Evolutionary conservation across 2,888 invertebrate species (phyloP).

Genomic region (Exocentrus adspersus): DNA sequence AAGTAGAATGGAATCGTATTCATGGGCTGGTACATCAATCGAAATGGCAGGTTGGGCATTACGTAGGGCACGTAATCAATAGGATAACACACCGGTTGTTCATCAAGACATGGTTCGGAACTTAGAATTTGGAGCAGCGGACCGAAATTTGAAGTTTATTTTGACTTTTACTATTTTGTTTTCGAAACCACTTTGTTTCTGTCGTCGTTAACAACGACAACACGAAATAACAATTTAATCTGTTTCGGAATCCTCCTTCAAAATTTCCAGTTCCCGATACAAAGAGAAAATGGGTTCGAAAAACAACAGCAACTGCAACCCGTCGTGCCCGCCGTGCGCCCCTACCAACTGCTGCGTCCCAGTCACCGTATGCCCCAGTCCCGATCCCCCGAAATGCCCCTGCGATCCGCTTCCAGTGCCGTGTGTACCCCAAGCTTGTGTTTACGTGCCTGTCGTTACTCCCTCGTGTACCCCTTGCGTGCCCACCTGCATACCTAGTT

Average conservation of each 20-base stretch:
- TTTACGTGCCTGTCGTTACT: constrained; percentile 40
- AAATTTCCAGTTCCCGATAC: constrained; percentile 13
- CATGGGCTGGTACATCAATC: constrained; percentile 26
- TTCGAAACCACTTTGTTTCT: too few species aligned
- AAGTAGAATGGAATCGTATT: constrained; percentile 32
- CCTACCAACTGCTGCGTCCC: constrained; percentile 39
- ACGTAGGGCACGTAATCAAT: constrained; percentile 30
- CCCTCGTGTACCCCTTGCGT: constrained; percentile 33
- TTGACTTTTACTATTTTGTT: too few species aligned
- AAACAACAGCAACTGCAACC: constrained; percentile 13
- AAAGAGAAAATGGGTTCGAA: neutral
- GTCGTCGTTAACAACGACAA: too few species aligned
- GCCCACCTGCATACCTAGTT: constrained; percentile 11
- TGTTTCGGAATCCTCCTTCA: constrained; percentile 1
- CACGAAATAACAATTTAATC: constrained; percentile 5
- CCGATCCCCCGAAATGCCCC: constrained; percentile 31
- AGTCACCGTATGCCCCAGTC: constrained; percentile 40
- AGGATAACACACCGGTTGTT: constrained; percentile 8
- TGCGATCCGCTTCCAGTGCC: constrained; percentile 34
- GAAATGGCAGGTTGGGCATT: constrained; percentile 29
- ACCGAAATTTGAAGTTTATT: too few species aligned
- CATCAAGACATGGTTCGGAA: constrained; percentile 11
- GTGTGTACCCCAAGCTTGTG: constrained; percentile 40
- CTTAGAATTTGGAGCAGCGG: constrained; percentile 19
- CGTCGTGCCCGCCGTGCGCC: constrained; percentile 36